These are phyloP conservation scores for Choristoneura rosaceana DNA, from an alignment of 2,888 invertebrate species.

Conservation along the genomic window DNA sequence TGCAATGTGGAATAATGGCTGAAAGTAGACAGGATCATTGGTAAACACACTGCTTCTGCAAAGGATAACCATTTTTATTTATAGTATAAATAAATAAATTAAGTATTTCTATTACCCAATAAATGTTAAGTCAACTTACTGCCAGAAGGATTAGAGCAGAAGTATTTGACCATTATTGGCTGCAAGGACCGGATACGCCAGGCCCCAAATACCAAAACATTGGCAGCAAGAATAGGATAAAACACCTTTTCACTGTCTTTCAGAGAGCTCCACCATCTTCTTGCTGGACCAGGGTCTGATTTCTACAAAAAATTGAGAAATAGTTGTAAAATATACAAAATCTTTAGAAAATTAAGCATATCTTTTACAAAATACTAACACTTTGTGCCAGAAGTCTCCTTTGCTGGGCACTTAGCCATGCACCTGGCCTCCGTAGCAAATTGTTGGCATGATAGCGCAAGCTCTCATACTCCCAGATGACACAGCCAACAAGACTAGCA, in stretches of 20 bases:
- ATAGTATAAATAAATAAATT: no score
- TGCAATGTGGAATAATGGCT: conserved; percentile 96
- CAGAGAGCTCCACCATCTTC: conserved; percentile 90
- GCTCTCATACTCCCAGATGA: conserved; percentile 95
- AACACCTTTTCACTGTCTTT: conserved; percentile 92
- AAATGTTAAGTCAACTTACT: conserved; percentile 80
- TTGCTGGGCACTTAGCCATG: conserved; percentile 81
- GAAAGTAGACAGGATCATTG: conserved; percentile 97
- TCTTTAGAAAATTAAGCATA: background rate
- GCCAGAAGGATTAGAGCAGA: conserved; percentile 92
- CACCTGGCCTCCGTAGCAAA: conserved; percentile 80
- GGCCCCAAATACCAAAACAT: conserved; percentile 91
- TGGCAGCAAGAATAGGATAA: conserved; percentile 91
- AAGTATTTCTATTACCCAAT: background rate
- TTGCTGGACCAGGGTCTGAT: conserved; percentile 71
- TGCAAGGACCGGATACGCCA: conserved; percentile 92
- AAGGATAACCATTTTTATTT: conserved; percentile 49
- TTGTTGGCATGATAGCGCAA: conserved; percentile 83
- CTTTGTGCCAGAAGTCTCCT: conserved; percentile 63
- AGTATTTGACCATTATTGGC: conserved; percentile 92
- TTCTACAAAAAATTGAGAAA: conserved; percentile 55
- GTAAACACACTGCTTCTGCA: conserved; percentile 90
- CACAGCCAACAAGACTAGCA: conserved; percentile 89
- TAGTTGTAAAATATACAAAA: background rate
- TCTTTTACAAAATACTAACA: conserved; percentile 53